Conservation (phyloP, 2,888 invertebrate species). For the Abrostola tripartita region DNA sequence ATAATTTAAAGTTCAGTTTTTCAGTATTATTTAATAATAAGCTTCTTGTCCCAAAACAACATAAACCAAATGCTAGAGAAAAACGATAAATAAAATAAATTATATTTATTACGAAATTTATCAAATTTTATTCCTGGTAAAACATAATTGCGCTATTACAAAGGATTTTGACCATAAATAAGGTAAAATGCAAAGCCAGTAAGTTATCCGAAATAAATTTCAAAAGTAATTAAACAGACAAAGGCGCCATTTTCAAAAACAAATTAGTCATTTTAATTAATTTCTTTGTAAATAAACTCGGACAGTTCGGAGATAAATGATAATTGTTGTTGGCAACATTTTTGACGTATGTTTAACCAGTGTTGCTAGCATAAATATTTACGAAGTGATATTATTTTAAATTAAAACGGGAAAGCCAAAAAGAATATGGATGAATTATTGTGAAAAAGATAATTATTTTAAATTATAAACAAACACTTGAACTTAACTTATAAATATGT, state of each 20-base stretch:
- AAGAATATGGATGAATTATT: too few relatives aligned
- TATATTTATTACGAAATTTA: constrained; percentile 10
- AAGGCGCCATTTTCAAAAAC: constrained; percentile 42
- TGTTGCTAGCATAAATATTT: not conserved
- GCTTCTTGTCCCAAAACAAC: not conserved
- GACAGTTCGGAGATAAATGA: constrained; percentile 22
- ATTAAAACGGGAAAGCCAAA: too few relatives aligned
- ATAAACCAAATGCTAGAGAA: not conserved
- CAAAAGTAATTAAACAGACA: constrained; percentile 45
- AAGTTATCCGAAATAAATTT: constrained; percentile 51
- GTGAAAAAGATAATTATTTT: too few relatives aligned
- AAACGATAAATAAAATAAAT: not conserved
- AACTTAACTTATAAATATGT: too few relatives aligned
- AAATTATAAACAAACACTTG: too few relatives aligned
- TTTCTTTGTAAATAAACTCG: constrained; percentile 44
- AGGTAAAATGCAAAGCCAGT: constrained; percentile 22
- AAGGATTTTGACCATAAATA: constrained; percentile 37
- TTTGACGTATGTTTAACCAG: not conserved
- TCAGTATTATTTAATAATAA: too few relatives aligned
- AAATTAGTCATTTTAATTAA: constrained; percentile 52
- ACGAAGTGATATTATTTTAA: too few relatives aligned
- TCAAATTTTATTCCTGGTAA: constrained; percentile 26
- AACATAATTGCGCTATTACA: constrained; percentile 38
- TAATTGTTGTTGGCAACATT: constrained; percentile 10
- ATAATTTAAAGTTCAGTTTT: too few relatives aligned